phyloP scores from a whole-genome alignment of 2,797 vertebrate species.

The Parauchenoglanis ngamensis region DNA sequence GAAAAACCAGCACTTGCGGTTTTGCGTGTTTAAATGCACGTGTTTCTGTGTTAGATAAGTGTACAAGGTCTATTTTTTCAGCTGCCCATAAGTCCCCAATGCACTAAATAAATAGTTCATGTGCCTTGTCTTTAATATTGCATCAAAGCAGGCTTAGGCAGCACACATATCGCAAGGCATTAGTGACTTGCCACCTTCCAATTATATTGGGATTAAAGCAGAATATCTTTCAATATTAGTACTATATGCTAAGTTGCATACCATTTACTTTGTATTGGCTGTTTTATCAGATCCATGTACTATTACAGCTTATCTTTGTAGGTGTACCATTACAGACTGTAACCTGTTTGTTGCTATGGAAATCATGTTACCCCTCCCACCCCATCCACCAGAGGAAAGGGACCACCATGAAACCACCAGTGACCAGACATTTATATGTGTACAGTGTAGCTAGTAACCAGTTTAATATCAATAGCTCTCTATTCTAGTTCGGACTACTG shows the following conservation, averaged over 20 bases:
- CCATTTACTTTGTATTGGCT: neutral
- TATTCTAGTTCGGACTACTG: neutral
- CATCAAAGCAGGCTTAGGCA: conserved; percentile 24
- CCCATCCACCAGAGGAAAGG: neutral
- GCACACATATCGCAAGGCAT: conserved; percentile 13
- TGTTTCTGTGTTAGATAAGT: neutral
- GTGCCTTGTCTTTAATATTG: conserved; percentile 14
- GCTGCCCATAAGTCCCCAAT: neutral
- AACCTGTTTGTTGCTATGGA: conserved; percentile 1
- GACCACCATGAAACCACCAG: neutral
- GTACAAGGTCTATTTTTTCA: neutral
- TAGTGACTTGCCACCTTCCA: neutral
- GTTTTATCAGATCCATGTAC: neutral
- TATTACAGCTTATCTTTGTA: neutral
- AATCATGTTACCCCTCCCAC: neutral
- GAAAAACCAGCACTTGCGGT: neutral
- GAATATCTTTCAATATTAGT: neutral
- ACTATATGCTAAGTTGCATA: too few species aligned
- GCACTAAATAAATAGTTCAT: conserved; percentile 20
- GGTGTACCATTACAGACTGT: conserved; percentile 1
- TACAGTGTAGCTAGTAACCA: neutral
- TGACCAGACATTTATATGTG: neutral
- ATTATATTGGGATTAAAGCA: neutral
- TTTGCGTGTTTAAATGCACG: neutral
- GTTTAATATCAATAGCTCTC: neutral